A percentile compares a stretch with the other conserved stretches of the same genome.
Conservation (phyloP, 2,797 vertebrate genomes). For the Hoplostethus atlanticus region DNA sequence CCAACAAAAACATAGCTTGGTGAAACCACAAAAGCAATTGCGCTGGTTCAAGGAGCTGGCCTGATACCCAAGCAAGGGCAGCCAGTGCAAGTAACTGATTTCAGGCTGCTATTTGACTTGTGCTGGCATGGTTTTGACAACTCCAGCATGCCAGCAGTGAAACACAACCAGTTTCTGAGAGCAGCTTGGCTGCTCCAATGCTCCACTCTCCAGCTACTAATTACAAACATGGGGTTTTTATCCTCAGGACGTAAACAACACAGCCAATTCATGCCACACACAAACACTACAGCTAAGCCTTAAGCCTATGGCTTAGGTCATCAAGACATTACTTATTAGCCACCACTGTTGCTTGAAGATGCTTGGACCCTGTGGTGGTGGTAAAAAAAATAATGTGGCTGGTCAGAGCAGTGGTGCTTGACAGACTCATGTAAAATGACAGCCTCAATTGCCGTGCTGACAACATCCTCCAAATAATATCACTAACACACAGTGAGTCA, state of each 20-base stretch:
- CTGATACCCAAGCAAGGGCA: constrained; percentile 28
- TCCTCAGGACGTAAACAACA: constrained; percentile 59
- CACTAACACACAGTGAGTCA: constrained; percentile 55
- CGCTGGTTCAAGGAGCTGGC: constrained; percentile 47
- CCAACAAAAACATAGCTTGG: constrained; percentile 65
- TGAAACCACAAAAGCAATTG: constrained; percentile 60
- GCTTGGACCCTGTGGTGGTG: constrained; percentile 24
- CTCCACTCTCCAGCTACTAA: constrained; percentile 66
- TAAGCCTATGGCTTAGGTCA: constrained; percentile 47
- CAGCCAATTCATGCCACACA: constrained; percentile 62
- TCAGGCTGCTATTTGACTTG: constrained; percentile 59
- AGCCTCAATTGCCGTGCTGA: constrained; percentile 50
- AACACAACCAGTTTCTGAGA: constrained; percentile 65
- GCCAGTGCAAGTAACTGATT: constrained; percentile 56
- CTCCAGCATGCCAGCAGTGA: constrained; percentile 55
- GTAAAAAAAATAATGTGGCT: constrained; percentile 30
- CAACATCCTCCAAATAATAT: constrained; percentile 57
- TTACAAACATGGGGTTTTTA: constrained; percentile 65
- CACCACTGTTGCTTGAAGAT: constrained; percentile 23
- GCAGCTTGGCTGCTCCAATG: constrained; percentile 43
- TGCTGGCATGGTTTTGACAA: constrained; percentile 59
- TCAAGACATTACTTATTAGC: constrained; percentile 49
- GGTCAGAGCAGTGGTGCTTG: constrained; percentile 53
- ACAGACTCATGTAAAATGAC: constrained; percentile 48
- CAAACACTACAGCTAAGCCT: constrained; percentile 21